Percentiles rank a stretch among this genome's conserved stretches.
These are phyloP conservation scores for Pocillopora meandrina DNA, from an alignment of 92 coral and sea anemone genomes.

Conservation along the genomic window DNA sequence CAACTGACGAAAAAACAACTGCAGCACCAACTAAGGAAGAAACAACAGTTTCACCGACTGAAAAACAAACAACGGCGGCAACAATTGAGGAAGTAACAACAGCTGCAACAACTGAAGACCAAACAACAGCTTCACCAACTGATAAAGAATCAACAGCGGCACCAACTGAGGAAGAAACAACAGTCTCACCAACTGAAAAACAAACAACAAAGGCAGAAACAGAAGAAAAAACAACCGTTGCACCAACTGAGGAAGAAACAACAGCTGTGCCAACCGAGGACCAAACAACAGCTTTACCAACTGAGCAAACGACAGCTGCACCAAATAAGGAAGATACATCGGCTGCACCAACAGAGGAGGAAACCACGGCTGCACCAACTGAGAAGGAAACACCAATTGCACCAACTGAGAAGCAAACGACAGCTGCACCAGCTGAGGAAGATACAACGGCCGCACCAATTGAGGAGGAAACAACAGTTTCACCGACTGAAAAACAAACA, in stretches of 20 bases:
- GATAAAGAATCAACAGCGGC: neutral
- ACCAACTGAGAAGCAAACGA: too few relatives aligned
- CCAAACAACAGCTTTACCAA: neutral
- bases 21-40: neutral
- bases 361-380: too few relatives aligned
- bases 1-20: too few relatives aligned
- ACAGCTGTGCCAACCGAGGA: too few relatives aligned
- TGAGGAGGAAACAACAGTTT: neutral
- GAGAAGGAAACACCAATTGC: too few relatives aligned
- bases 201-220: neutral
- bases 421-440: too few relatives aligned
- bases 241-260: too few relatives aligned
- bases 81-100: slow-evolving; percentile 8
- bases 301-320: neutral
- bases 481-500: neutral
- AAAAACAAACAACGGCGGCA: neutral
- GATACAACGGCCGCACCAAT: neutral
- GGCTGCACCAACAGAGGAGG: neutral
- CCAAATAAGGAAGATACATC: neutral
- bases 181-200: neutral
- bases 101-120: too few relatives aligned
- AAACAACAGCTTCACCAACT: neutral
- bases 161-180: slow-evolving; percentile 24
- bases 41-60: neutral
- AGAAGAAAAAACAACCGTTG: neutral